phyloP scores from a whole-genome alignment of 1,140 invertebrate species.

The Sinonovacula constricta region DNA sequence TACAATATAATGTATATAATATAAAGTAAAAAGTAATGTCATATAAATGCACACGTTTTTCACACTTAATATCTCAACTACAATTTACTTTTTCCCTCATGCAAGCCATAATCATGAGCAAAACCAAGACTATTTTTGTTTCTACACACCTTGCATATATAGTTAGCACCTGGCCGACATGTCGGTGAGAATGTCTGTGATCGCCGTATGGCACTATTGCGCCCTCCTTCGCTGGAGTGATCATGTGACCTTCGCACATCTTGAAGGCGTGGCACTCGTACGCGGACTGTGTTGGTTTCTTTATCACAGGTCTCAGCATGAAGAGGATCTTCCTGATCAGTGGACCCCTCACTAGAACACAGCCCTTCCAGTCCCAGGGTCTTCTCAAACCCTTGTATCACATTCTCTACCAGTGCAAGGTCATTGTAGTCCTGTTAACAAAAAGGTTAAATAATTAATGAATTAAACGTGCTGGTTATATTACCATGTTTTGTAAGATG shows the following conservation, averaged over 20 bases:
- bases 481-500: no score
- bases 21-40: no score
- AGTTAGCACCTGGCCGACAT: constrained; percentile 89
- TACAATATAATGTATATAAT: no score
- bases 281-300: constrained; percentile 95
- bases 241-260: constrained; percentile 53
- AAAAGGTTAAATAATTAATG: no score
- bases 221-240: constrained; percentile 74
- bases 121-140: no score
- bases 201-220: constrained; percentile 86
- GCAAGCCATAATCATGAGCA: no score
- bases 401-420: constrained; percentile 65
- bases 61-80: no score
- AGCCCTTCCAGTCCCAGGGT: constrained; percentile 61
- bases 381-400: constrained; percentile 66
- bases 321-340: constrained; percentile 62
- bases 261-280: not conserved
- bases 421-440: constrained; percentile 65
- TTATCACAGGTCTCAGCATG: constrained; percentile 84
- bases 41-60: no score
- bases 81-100: no score
- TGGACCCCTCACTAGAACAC: constrained; percentile 55
- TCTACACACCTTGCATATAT: constrained; percentile 91
- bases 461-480: no score
- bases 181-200: constrained; percentile 98